Evolutionary conservation across 1,140 invertebrate genomes (phyloP).

Genomic region (Anthonomus grandis): DNA sequence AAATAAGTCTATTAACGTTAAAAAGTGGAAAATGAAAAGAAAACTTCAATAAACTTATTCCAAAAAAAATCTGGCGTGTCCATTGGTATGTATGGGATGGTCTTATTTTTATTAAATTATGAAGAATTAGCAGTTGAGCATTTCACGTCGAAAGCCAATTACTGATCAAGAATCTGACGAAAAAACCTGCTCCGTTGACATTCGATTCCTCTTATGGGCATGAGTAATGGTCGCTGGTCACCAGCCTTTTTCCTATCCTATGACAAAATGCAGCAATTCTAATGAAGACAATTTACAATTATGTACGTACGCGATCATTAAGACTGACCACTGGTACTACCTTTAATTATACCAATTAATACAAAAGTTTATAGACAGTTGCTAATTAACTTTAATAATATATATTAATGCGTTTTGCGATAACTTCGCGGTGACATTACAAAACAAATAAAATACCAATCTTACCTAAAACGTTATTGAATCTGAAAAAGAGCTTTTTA

Average conservation of each 20-base stretch:
- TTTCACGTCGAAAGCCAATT: constrained; percentile 30
- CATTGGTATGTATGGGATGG: constrained; percentile 25
- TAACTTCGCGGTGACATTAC: constrained; percentile 15
- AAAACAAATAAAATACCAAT: constrained; percentile 25
- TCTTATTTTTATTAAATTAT: constrained; percentile 32
- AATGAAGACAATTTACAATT: constrained; percentile 38
- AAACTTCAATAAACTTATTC: constrained; percentile 9
- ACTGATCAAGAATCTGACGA: constrained; percentile 28
- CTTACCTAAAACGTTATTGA: constrained; percentile 19
- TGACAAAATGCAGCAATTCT: constrained; percentile 36
- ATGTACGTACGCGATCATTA: constrained; percentile 31
- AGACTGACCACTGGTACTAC: constrained; percentile 30
- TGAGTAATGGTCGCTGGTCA: constrained; percentile 30
- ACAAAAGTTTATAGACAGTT: constrained; percentile 32
- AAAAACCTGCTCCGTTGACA: constrained; percentile 30
- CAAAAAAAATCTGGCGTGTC: constrained; percentile 2
- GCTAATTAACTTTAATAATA: constrained; percentile 33
- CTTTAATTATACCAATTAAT: constrained; percentile 38
- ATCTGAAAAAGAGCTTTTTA: constrained; percentile 8
- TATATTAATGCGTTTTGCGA: constrained; percentile 19
- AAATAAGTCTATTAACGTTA: constrained; percentile 13
- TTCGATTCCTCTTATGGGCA: constrained; percentile 33
- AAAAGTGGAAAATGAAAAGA: constrained; percentile 17
- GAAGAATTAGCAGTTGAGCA: constrained; percentile 30
- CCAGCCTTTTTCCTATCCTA: constrained; percentile 28